A percentile compares a stretch with the other conserved stretches of the same genome.
phyloP scores from a whole-genome alignment of 1,140 invertebrate genomes.

The Neotoxoptera formosana region DNA sequence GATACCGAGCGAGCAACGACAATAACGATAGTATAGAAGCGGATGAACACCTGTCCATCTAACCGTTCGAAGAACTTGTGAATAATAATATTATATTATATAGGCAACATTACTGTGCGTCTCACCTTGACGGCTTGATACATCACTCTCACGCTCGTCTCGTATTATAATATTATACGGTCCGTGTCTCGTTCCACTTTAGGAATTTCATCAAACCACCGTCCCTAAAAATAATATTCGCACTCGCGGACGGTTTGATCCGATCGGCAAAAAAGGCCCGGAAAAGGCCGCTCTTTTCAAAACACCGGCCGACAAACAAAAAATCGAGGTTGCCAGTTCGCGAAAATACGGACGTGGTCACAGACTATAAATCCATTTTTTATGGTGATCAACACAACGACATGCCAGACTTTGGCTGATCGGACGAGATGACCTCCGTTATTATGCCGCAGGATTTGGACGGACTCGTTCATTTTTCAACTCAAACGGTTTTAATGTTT shows the following conservation, averaged over 20 bases:
- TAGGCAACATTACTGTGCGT: not conserved
- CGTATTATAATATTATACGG: not conserved
- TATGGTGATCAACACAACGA: no score
- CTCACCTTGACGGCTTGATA: not conserved
- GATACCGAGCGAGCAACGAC: not conserved
- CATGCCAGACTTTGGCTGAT: no score
- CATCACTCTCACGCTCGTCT: no score
- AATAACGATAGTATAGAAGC: not conserved
- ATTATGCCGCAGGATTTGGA: no score
- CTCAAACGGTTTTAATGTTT: no score
- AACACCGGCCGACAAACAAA: not conserved
- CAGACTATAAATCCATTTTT: no score
- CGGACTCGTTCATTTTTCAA: no score
- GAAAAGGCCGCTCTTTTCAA: not conserved
- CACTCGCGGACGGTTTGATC: no score
- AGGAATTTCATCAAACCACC: not conserved
- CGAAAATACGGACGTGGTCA: no score
- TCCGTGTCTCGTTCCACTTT: not conserved
- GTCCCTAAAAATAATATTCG: not conserved
- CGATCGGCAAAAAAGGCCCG: not conserved
- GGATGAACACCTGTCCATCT: not conserved
- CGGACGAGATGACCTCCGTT: no score
- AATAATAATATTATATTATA: not conserved
- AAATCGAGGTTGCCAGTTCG: no score
- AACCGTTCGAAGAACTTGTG: not conserved